Base-by-base conservation (phyloP, 2,888 invertebrate species). In the Euplagia quadripunctaria region DNA sequence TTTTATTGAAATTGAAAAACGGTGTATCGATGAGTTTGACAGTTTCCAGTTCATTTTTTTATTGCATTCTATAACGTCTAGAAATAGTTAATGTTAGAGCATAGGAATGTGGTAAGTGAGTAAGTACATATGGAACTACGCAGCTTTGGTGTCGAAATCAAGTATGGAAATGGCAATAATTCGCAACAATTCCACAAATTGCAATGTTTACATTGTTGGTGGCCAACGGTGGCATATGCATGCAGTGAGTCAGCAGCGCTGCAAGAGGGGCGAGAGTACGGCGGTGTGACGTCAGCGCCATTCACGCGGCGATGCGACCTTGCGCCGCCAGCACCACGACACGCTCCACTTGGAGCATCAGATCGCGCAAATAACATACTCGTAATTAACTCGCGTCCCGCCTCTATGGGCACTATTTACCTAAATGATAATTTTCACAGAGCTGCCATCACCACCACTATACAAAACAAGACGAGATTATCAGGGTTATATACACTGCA, bases 261-360 rank as follows among this genome's bases (percentile, higher is more conserved):
- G 65, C 31, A 12, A 20, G 20, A 64, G 55, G 58, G 42, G 17
- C 42, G 58, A 46, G 58, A 43, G 55, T 61, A 46, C 58, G 58
- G n/a, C 43, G 16, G 5, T 4, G 61, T 65, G 71, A 65, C 71
- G 71, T 71, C 66, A 67, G 46, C 58, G 65, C 71, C 71, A 71
- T 71, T 71, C 71, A 71, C n/a, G 49, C 49, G 20, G 61, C 61
- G 67, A 46, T 55, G 71, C 58, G 64, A 52, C 71, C 71, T 71
- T 71, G 71, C 20, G 66, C 20, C 46, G 79, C 63, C 71, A 11
- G 58, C 63, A 43, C 64, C 65, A 46, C 42, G 16, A 51, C 49
- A 70, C 74, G 68, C 76, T 17, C n/a, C 66, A 41, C 11, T 11
- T 41, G 51, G 16, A 66, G 41, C 20, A 8, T n/a, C 55, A n/a